Conservation (phyloP, 1,140 invertebrate species). For the Drosophila albomicans region DNA sequence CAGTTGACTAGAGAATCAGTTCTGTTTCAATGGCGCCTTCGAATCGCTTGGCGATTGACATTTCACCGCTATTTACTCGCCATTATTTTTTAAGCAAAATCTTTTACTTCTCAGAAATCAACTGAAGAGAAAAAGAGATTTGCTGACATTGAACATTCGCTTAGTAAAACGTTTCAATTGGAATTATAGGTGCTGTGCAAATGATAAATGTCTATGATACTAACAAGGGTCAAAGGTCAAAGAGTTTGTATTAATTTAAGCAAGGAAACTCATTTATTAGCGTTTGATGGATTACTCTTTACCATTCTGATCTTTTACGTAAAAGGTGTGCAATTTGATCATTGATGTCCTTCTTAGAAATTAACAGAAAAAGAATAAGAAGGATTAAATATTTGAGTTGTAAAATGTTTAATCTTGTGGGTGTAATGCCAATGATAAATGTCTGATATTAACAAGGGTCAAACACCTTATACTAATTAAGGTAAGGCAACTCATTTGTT, state of each 20-base stretch:
- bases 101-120: background rate
- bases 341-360: no score
- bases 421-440: no score
- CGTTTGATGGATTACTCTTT: background rate
- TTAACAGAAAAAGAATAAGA: no score
- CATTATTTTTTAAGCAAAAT: constrained; percentile 15
- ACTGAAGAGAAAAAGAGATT: background rate
- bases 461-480: no score
- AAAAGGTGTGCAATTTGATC: background rate
- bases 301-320: background rate
- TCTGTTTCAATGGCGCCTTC: constrained; percentile 53
- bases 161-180: background rate
- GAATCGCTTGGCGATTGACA: constrained; percentile 28
- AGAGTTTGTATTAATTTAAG: no score
- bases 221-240: background rate
- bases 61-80: constrained; percentile 7
- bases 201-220: background rate
- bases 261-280: background rate
- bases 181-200: background rate
- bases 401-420: no score
- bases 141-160: no score
- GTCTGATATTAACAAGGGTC: no score
- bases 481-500: no score
- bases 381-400: no score
- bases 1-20: constrained; percentile 73